Conservation (phyloP, 1,140 invertebrate genomes). For the Aethina tumida region DNA sequence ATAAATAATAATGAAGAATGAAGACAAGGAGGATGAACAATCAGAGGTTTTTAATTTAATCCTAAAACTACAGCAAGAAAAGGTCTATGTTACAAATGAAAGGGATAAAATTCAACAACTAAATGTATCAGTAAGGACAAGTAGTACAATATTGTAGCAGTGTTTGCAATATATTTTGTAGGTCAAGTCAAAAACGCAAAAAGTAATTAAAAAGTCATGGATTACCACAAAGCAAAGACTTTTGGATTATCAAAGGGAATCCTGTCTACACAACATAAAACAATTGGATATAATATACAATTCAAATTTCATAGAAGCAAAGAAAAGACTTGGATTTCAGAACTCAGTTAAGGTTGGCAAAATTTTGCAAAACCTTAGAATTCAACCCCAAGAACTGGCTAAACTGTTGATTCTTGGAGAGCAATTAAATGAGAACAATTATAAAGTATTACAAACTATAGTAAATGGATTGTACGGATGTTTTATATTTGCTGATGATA, state of each 20-base stretch:
- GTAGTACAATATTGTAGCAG: too few species aligned
- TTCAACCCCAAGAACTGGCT: slow-evolving; percentile 71
- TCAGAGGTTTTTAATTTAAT: slow-evolving; percentile 56
- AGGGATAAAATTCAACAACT: slow-evolving; percentile 59
- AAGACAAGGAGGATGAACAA: slow-evolving; percentile 22
- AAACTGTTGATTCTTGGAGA: slow-evolving; percentile 73
- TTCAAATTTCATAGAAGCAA: slow-evolving; percentile 77
- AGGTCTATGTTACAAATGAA: slow-evolving; percentile 61
- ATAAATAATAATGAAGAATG: slow-evolving; percentile 25
- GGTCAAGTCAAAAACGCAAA: slow-evolving; percentile 15
- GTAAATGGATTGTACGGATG: slow-evolving; percentile 77
- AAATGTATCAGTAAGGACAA: slow-evolving; percentile 57
- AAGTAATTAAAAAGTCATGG: slow-evolving; percentile 49
- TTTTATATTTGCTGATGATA: slow-evolving; percentile 72
- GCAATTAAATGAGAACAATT: slow-evolving; percentile 44
- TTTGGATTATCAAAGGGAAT: slow-evolving; percentile 66
- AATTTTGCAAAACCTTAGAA: slow-evolving; percentile 65
- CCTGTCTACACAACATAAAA: slow-evolving; percentile 64
- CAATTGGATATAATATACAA: slow-evolving; percentile 67
- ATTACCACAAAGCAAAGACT: slow-evolving; percentile 79
- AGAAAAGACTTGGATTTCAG: slow-evolving; percentile 72
- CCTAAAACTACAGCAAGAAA: slow-evolving; percentile 59
- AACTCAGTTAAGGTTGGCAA: slow-evolving; percentile 68
- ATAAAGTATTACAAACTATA: slow-evolving; percentile 58
- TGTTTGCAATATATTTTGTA: too few species aligned